A percentile compares a stretch with the other conserved stretches of the same genome.
phyloP scores from a whole-genome alignment of 2,888 invertebrate genomes.

The Liopterus haemorrhoidalis region DNA sequence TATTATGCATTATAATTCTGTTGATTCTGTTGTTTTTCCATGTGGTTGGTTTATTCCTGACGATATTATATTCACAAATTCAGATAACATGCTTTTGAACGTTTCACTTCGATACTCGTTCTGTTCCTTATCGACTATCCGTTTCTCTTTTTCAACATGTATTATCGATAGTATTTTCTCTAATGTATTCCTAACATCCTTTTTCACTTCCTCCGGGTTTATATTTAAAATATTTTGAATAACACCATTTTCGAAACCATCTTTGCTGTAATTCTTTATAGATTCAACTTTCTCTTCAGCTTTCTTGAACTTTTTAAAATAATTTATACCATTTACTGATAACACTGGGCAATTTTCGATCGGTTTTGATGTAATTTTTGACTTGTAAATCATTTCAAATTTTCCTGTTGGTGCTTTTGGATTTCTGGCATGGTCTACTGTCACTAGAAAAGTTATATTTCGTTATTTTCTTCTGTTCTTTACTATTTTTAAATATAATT shows the following conservation, averaged over 20 bases:
- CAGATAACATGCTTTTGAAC: slow-evolving; percentile 12
- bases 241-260: slow-evolving; percentile 16
- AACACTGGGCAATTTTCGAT: too few species aligned
- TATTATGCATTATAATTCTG: slow-evolving; percentile 9
- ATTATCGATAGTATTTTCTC: slow-evolving; percentile 32
- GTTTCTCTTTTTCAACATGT: slow-evolving; percentile 18
- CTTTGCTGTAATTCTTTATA: not conserved
- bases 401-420: slow-evolving; percentile 51
- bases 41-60: not conserved
- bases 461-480: not conserved
- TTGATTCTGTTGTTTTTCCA: not conserved
- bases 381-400: slow-evolving; percentile 48
- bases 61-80: slow-evolving; percentile 20
- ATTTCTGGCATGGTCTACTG: slow-evolving; percentile 48
- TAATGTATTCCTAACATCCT: slow-evolving; percentile 35
- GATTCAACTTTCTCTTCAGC: not conserved
- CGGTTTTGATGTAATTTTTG: too few species aligned
- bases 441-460: slow-evolving; percentile 45
- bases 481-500: not conserved
- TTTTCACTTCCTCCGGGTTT: slow-evolving; percentile 31
- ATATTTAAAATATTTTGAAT: slow-evolving; percentile 15
- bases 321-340: too few species aligned
- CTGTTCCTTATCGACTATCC: too few species aligned
- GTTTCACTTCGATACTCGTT: too few species aligned
- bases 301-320: too few species aligned